Conservation (phyloP, 2,797 vertebrate genomes). For the Apodemus agrarius region DNA sequence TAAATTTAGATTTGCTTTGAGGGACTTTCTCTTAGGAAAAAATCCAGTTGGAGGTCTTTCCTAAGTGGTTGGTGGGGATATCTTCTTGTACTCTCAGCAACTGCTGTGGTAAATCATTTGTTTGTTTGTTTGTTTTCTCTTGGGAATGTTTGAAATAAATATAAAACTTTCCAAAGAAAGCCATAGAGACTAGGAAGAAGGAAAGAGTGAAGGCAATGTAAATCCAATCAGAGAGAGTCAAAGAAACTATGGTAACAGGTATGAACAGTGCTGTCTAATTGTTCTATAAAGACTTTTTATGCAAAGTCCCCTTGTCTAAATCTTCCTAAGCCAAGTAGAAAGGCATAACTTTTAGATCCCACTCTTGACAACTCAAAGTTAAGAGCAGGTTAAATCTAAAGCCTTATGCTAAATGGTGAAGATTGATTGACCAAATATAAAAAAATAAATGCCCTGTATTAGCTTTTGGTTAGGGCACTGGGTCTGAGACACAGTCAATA, state of each 20-base stretch:
- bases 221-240: accelerated
- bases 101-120: not conserved
- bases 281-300: not conserved
- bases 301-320: not conserved
- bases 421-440: not conserved
- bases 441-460: accelerated
- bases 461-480: not conserved
- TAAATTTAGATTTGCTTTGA: not conserved
- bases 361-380: not conserved
- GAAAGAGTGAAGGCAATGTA: too few species aligned
- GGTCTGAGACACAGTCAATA: too few species aligned
- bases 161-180: not conserved
- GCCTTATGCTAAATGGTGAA: not conserved
- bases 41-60: not conserved
- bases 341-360: not conserved
- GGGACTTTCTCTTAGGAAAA: not conserved
- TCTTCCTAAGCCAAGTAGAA: not conserved
- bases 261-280: not conserved
- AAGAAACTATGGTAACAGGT: accelerated
- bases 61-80: not conserved
- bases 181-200: not conserved
- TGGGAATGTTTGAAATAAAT: not conserved
- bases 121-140: not conserved
- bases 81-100: not conserved
- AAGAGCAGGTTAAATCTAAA: not conserved